Evolutionary conservation across 2,888 invertebrate species (phyloP).

Genomic region (Nomada fabriciana): DNA sequence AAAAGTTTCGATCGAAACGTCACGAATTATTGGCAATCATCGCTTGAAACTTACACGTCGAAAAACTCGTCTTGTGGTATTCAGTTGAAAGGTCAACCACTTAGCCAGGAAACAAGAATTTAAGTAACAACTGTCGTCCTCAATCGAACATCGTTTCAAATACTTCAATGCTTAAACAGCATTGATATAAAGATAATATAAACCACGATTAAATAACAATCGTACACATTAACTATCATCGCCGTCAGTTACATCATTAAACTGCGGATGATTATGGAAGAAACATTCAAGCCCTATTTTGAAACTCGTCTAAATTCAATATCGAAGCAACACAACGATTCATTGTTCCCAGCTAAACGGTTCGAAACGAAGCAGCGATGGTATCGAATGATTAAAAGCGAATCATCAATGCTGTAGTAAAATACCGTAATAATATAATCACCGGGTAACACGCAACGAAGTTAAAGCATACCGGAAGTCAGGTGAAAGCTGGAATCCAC

Average conservation of each 20-base stretch:
- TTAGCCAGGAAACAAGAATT: slow-evolving; percentile 14
- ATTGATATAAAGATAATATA: too few relatives aligned
- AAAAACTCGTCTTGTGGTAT: neutral
- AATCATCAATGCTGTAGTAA: neutral
- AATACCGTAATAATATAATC: neutral
- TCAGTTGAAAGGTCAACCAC: slow-evolving; percentile 16
- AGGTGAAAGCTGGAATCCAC: slow-evolving; percentile 93
- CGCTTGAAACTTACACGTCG: neutral
- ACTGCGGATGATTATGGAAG: too few relatives aligned
- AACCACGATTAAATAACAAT: too few relatives aligned
- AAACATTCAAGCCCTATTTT: too few relatives aligned
- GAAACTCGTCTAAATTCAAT: neutral
- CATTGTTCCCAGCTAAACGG: slow-evolving; percentile 16
- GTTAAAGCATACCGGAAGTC: slow-evolving; percentile 88
- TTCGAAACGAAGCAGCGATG: slow-evolving; percentile 8
- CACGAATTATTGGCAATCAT: neutral
- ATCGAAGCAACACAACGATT: neutral
- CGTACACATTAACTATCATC: too few relatives aligned
- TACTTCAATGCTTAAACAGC: too few relatives aligned
- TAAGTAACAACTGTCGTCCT: too few relatives aligned
- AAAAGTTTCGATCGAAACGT: too few relatives aligned
- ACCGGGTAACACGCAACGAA: neutral
- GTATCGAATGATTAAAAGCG: neutral
- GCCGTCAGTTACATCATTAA: too few relatives aligned
- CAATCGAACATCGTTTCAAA: too few relatives aligned